Evolutionary conservation across 2,888 invertebrate genomes (phyloP), one percentile per base, ranked within the genome.

Genomic region (Willowsia nigromaculata): DNA sequence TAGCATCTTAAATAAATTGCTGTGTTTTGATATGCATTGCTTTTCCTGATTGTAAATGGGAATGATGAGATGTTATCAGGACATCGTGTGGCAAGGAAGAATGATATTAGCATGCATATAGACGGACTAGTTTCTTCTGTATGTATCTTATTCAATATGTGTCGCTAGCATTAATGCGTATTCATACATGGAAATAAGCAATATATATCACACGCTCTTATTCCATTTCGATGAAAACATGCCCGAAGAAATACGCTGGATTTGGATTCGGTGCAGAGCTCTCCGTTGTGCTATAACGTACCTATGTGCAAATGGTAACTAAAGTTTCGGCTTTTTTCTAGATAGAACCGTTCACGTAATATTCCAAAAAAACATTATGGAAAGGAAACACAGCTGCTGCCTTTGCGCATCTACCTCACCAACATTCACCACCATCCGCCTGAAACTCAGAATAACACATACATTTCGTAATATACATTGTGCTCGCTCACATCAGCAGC

Each of bases 401-500:
- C 87, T 40, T 80, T 87, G 87, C 87, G 87, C 87, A 87, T 80
- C 87, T 87, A 71, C 81, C 71, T 86, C 86, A 80, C 65, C 27
- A 62, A 9, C 84, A 56, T 65, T 68, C 59, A 62, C 40, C 62
- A 65, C 27, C 50, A 59, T 13, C 5, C 71, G 18, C 18, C 65
- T 9, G 9, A 3, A 43, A 43, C 43, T 43, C 43, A 13, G 1
- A 47, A 25, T 50, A 76, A 11, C 76, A 76, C 78, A 27, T 22
- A 43, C 53, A 62, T 80, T 68, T 80, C 86, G 65, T 11, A 80
- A 62, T 68, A 40, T 4, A 18, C 37, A 40, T 68, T 65, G 68
- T 33, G 15, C 27, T 25, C 18, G 22, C n/a, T 37, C 43, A 59
- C 71, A 85, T n/a, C 37, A n/a, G n/a, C 25, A 85, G 47, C 22